phyloP scores from a whole-genome alignment of 2,888 invertebrate genomes.

The Melanargia galathea region DNA sequence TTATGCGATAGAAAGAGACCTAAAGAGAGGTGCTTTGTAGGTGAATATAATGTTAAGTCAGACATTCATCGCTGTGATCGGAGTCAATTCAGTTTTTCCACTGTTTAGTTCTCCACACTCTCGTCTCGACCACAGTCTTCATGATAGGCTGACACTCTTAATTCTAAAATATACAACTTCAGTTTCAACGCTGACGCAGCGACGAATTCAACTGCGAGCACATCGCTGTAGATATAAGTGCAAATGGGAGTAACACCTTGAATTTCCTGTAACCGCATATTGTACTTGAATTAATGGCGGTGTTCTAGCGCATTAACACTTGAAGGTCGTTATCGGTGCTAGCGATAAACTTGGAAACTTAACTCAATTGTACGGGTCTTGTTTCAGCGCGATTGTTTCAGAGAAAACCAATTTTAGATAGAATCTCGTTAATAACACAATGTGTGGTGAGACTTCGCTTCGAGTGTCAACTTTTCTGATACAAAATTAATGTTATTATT shows the following conservation, averaged over 20 bases:
- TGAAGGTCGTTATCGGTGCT: conserved; percentile 49
- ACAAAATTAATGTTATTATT: background rate
- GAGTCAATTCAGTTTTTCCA: no score
- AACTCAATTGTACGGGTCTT: conserved; percentile 35
- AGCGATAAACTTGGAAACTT: conserved; percentile 37
- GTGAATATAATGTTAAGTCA: no score
- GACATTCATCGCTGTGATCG: no score
- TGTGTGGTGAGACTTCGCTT: conserved; percentile 12
- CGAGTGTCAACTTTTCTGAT: conserved; percentile 47
- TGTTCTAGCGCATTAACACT: conserved; percentile 45
- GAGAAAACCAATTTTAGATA: conserved; percentile 34
- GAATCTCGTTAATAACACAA: conserved; percentile 22
- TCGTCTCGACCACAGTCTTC: no score
- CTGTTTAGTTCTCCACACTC: no score
- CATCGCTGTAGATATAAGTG: no score
- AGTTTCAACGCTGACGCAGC: no score
- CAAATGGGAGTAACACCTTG: background rate
- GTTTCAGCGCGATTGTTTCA: conserved; percentile 30
- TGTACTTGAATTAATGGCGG: background rate
- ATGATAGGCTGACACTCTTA: no score
- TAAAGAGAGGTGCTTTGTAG: no score
- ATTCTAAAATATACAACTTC: no score
- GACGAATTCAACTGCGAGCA: no score
- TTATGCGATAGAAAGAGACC: no score
- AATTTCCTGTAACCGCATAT: background rate